Evolutionary conservation across 2,113 vertebrate species (phyloP).

Genomic region (Rostratula benghalensis): DNA sequence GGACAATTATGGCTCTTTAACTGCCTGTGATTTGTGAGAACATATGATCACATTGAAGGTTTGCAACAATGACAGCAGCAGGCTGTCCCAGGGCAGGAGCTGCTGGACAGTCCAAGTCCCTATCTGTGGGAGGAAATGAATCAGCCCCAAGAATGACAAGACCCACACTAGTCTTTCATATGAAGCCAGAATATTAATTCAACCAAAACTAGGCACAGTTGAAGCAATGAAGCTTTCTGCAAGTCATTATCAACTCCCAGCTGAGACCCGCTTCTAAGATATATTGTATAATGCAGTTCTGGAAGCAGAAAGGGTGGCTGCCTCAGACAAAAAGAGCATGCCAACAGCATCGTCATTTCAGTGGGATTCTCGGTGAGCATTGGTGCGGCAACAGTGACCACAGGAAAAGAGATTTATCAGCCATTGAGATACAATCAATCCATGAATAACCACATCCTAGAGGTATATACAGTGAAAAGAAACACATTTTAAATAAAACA

Average conservation of each 20-base stretch:
- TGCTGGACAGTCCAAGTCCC: not conserved
- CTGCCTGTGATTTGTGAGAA: not conserved
- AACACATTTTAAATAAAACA: not conserved
- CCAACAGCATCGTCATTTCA: not conserved
- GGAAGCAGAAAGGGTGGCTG: not conserved
- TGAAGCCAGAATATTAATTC: not conserved
- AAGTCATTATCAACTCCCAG: not conserved
- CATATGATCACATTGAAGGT: fast-evolving
- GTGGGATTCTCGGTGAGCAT: not conserved
- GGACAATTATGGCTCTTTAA: not conserved
- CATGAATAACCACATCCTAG: not conserved
- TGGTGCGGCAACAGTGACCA: not conserved
- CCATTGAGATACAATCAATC: not conserved
- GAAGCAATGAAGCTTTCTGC: not conserved
- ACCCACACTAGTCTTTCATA: not conserved
- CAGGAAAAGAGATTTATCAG: not conserved
- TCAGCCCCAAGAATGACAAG: not conserved
- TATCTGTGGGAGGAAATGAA: not conserved
- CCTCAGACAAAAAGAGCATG: not conserved
- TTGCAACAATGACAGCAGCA: not conserved
- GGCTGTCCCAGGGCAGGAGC: not conserved
- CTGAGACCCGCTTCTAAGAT: not conserved
- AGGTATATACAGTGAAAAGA: not conserved
- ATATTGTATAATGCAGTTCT: not conserved
- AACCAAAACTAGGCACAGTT: not conserved